Evolutionary conservation across 2,797 vertebrate species (phyloP).

Genomic region (Chloroceryle inda): DNA sequence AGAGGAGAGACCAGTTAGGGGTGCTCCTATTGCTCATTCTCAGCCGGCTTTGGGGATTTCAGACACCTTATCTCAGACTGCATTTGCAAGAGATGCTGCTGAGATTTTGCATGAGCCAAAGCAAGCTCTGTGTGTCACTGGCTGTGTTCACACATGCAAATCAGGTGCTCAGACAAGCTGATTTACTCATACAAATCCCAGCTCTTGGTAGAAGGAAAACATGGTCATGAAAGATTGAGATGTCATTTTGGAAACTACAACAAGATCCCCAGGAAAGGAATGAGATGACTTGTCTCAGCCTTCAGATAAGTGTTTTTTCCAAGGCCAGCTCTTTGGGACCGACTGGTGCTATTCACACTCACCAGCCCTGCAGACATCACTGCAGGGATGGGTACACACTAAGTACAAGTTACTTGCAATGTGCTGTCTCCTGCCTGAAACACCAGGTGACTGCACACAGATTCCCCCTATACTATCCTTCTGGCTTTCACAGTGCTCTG

Average conservation of each 20-base stretch:
- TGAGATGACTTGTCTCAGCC: background rate
- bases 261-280: background rate
- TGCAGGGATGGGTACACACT: fast-evolving
- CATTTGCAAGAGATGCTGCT: background rate
- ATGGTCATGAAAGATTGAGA: background rate
- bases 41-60: background rate
- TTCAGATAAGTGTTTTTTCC: background rate
- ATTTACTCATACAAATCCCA: conserved; percentile 14
- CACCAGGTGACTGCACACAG: background rate
- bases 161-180: background rate
- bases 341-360: background rate
- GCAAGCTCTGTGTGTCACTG: background rate
- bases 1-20: background rate
- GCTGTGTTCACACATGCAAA: background rate
- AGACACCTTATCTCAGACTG: background rate
- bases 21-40: background rate
- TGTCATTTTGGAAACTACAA: background rate
- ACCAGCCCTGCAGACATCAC: background rate
- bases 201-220: background rate
- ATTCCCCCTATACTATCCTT: background rate
- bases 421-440: background rate
- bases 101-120: background rate
- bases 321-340: background rate
- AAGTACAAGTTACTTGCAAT: background rate
- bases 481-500: background rate